Base-by-base conservation (phyloP, 1,140 invertebrate genomes). In the Heliconius nattereri region DNA sequence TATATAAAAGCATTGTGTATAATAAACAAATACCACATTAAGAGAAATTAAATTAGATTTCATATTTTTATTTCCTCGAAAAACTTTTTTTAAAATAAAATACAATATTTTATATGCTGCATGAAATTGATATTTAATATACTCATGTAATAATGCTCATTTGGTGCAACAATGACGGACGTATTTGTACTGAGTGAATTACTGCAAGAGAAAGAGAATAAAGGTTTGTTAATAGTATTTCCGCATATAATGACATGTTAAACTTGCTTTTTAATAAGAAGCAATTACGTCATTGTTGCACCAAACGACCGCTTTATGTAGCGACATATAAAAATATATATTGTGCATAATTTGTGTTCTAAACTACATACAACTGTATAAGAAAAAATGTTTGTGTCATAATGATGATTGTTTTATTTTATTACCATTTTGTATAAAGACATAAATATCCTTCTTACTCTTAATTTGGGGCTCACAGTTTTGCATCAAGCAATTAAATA, bases 341-440 rank as follows among this genome's bases (percentile, higher is more conserved):
- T 57, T 57, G 54, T 57, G 54, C 54, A 57, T 52, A 71, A 71
- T 71, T 71, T 71, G 70, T 71, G 70, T 71, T n/a, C 8, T 19
- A 71, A 71, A 32, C 26, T n/a, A 32, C 8, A 20, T 71, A 71
- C 29, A 13, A 71, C 29, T 9, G 7, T n/a, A 32, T 20, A 7
- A 71, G 26, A 71, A 26, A 71, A 71, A 32, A 32, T 20, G 7
- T 13, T 32, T 71, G 29, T 32, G 70, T 71, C 13, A 35, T 32
- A 71, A 71, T 32, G 9, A 19, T 1, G 11, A 20, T 71, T 71
- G 29, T 71, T 71, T 71, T 71, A 35, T 71, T 71, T 71, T 71
- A 32, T 32, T 35, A 32, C 9, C n/a, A 19, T 37, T 72, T 72
- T 37, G 71, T n/a, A 9, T 40, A 37, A 23, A 66, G 1, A 40